Conservation (phyloP, 2,888 invertebrate genomes). For the Marronus borbonicus region DNA sequence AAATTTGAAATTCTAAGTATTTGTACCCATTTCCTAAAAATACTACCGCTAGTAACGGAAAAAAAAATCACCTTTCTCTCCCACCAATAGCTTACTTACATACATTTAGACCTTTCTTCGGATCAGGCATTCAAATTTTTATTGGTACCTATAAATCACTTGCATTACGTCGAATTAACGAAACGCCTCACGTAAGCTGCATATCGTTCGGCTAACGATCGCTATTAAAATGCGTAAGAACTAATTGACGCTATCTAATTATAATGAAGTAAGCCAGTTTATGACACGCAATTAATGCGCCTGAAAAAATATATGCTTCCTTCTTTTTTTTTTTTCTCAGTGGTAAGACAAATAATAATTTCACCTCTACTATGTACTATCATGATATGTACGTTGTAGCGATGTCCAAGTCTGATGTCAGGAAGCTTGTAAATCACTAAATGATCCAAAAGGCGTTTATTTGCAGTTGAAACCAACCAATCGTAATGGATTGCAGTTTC, state of each 20-base stretch:
- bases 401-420: too few relatives aligned
- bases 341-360: slow-evolving; percentile 27
- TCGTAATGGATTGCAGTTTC: too few relatives aligned
- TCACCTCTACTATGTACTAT: background rate
- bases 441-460: too few relatives aligned
- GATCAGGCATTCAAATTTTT: slow-evolving; percentile 5
- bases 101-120: too few relatives aligned
- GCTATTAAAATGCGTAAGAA: slow-evolving; percentile 16
- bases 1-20: too few relatives aligned
- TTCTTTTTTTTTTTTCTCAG: background rate
- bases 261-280: slow-evolving; percentile 32
- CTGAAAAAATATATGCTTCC: background rate
- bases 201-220: slow-evolving; percentile 17
- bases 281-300: slow-evolving; percentile 9
- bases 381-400: too few relatives aligned
- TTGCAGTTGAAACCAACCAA: too few relatives aligned
- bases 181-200: background rate
- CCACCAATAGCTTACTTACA: background rate
- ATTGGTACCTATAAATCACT: slow-evolving; percentile 3
- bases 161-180: background rate
- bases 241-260: slow-evolving; percentile 40
- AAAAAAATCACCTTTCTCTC: background rate
- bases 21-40: too few relatives aligned
- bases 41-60: too few relatives aligned
- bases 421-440: too few relatives aligned